Evolutionary conservation across 1,140 invertebrate genomes (phyloP), one percentile per base, ranked within the genome.

Genomic region (Pectinophora gossypiella): DNA sequence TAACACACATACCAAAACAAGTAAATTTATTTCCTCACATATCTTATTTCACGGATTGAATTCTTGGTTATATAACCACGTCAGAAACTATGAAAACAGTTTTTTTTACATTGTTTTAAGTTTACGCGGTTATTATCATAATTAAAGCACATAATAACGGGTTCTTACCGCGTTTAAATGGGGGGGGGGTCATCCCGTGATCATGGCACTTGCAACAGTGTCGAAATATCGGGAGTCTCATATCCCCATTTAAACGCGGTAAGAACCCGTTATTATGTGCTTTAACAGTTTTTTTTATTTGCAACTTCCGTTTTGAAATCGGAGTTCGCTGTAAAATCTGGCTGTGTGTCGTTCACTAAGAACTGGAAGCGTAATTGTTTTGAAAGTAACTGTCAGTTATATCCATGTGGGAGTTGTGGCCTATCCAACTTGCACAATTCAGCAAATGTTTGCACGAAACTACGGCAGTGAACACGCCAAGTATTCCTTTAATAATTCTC

Each of bases 321-420:
- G n/a, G n/a, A n/a, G n/a, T n/a, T n/a, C n/a, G n/a, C n/a, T n/a
- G n/a, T n/a, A n/a, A n/a, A n/a, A n/a, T n/a, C 27, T n/a, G n/a
- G 1, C 27, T 12, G 27, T 32, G 27, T 32, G 27, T 32, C 27
- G 4, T 32, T 12, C 27, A 32, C n/a, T 32, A 32, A 58, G 56
- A 59, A 56, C 53, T 64, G 38, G 55, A 65, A 72, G 56, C 59
- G 59, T 70, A 68, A 71, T 69, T 72, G 71, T 72, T 74, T 70
- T 76, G 72, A 76, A 70, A 78, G 75, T 73, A 67, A 64, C 65
- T 59, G 68, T 67, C 72, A 72, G 66, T 71, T 60, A 50, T 51
- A 45, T 32, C 49, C 52, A 61, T 58, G 64, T 67, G 64, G 61
- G 63, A 70, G 71, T 76, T 57, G 55, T 66, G 61, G 59, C 56